These are phyloP conservation scores for Leptinotarsa undecemlineata DNA, from an alignment of 1,140 invertebrate species.

Conservation along the genomic window DNA sequence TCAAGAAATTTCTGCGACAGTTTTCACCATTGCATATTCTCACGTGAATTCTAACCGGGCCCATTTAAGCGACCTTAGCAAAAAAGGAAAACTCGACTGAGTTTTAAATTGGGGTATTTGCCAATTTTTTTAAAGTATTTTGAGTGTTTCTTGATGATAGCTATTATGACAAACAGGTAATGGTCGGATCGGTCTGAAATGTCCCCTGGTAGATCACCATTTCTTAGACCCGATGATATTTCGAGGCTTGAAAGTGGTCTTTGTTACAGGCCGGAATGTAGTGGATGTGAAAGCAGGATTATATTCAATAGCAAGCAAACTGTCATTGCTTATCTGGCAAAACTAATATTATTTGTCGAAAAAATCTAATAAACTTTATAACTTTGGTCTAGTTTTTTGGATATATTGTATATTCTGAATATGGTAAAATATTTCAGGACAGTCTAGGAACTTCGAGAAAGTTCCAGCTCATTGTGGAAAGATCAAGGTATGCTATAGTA, in stretches of 20 bases:
- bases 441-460: too few species aligned
- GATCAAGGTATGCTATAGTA: too few species aligned
- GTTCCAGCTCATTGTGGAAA: too few species aligned
- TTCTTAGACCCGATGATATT: slow-evolving; percentile 6
- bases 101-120: slow-evolving; percentile 14
- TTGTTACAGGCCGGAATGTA: not conserved
- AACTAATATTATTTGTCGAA: too few species aligned
- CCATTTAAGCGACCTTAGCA: not conserved
- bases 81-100: not conserved
- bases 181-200: slow-evolving; percentile 10
- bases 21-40: slow-evolving; percentile 25
- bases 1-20: slow-evolving; percentile 10
- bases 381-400: too few species aligned
- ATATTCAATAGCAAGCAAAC: too few species aligned
- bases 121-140: slow-evolving; percentile 10
- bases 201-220: slow-evolving; percentile 20
- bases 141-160: slow-evolving; percentile 21
- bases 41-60: slow-evolving; percentile 7
- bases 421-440: too few species aligned
- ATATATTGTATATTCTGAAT: too few species aligned
- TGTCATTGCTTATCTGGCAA: too few species aligned
- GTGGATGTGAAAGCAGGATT: not conserved
- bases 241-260: not conserved
- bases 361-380: too few species aligned
- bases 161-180: slow-evolving; percentile 30